Evolutionary conservation across 2,888 invertebrate genomes (phyloP).

Genomic region (Lasioglossum zephyrum): DNA sequence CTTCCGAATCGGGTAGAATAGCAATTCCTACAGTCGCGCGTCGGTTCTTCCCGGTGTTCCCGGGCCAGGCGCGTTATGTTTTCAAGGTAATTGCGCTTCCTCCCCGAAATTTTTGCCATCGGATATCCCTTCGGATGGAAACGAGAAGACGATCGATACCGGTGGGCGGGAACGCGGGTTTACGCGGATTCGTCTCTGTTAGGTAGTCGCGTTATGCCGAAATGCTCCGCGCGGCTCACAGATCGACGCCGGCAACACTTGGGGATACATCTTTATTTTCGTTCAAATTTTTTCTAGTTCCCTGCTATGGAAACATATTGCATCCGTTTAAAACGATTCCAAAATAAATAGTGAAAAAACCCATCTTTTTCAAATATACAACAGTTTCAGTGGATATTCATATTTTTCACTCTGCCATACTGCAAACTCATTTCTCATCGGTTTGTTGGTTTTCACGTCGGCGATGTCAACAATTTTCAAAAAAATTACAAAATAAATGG

Average conservation of each 20-base stretch:
- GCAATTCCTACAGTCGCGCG: neutral
- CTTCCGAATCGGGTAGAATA: constrained; percentile 30
- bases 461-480: too few relatives aligned
- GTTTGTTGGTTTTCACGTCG: too few relatives aligned
- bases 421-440: too few relatives aligned
- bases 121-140: constrained; percentile 2
- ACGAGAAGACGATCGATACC: constrained; percentile 17
- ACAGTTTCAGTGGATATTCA: too few relatives aligned
- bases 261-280: too few relatives aligned
- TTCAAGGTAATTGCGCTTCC: neutral
- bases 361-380: too few relatives aligned
- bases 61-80: neutral
- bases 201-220: neutral
- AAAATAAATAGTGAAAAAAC: too few relatives aligned
- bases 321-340: too few relatives aligned
- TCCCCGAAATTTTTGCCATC: neutral
- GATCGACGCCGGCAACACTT: neutral
- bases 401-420: too few relatives aligned
- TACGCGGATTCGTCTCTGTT: constrained; percentile 1
- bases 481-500: too few relatives aligned
- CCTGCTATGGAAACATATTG: too few relatives aligned
- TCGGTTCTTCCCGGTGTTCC: neutral
- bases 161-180: neutral
- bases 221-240: neutral
- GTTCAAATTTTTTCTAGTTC: too few relatives aligned